phyloP scores from a whole-genome alignment of 1,140 invertebrate species.

The Dreissena polymorpha region DNA sequence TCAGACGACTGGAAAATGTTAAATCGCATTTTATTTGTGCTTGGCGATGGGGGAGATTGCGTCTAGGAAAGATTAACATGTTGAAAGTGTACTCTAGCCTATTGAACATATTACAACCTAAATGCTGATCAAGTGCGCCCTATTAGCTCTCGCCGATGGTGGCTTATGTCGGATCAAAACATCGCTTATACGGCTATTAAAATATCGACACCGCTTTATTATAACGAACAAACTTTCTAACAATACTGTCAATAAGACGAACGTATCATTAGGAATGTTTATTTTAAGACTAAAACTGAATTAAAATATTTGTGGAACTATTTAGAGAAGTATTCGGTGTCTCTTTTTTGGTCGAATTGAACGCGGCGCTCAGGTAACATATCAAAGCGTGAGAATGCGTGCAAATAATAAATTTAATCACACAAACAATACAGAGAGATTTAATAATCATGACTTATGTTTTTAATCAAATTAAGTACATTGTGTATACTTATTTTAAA shows the following conservation, averaged over 20 bases:
- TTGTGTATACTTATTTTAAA: no score
- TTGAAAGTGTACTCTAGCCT: constrained; percentile 44
- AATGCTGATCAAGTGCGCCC: constrained; percentile 16
- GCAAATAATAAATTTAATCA: not conserved
- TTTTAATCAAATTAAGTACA: no score
- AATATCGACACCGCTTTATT: constrained; percentile 41
- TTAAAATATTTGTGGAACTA: constrained; percentile 32
- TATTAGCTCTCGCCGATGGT: constrained; percentile 12
- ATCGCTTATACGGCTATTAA: constrained; percentile 42
- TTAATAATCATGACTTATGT: no score
- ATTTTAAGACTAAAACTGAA: constrained; percentile 9
- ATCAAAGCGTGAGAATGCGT: not conserved
- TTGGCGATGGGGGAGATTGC: not conserved
- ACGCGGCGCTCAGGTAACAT: not conserved
- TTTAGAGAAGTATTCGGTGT: constrained; percentile 16
- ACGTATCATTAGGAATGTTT: constrained; percentile 15
- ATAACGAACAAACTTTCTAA: constrained; percentile 9
- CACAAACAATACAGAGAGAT: no score
- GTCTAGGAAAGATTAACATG: not conserved
- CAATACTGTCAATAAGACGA: not conserved
- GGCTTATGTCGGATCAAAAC: constrained; percentile 21
- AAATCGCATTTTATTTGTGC: no score
- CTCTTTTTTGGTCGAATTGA: not conserved
- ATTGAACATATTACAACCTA: constrained; percentile 22
- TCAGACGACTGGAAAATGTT: no score